phyloP scores from a whole-genome alignment of 2,797 vertebrate genomes.

The Microcaecilia unicolor region DNA sequence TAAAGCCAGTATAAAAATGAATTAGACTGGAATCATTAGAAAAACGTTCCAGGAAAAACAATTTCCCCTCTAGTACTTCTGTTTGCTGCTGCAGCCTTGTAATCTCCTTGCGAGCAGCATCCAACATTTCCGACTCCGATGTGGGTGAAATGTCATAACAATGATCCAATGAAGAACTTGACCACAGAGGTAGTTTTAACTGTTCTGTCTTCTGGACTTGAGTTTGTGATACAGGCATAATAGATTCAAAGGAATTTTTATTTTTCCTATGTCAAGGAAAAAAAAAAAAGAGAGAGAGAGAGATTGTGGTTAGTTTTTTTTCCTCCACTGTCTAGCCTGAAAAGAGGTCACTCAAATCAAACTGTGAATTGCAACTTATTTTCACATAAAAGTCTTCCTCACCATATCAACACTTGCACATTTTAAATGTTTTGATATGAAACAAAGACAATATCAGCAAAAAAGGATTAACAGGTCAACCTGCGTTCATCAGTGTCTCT shows the following conservation, averaged over 20 bases:
- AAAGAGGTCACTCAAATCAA: no score
- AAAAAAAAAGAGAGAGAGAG: no score
- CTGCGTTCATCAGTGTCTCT: no score
- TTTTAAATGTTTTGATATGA: no score
- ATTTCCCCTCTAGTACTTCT: not conserved
- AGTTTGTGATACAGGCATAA: slow-evolving; percentile 2
- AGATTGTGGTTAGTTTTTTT: no score
- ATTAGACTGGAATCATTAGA: slow-evolving; percentile 1
- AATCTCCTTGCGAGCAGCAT: slow-evolving; percentile 6
- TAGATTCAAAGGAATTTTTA: slow-evolving; percentile 7
- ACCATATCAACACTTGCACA: no score
- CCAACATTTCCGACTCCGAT: slow-evolving; percentile 2
- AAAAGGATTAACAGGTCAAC: no score
- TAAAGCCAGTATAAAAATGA: slow-evolving; percentile 9
- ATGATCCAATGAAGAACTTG: not conserved
- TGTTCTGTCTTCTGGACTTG: not conserved
- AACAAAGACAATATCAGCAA: no score
- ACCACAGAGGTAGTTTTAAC: not conserved
- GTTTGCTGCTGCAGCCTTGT: slow-evolving; percentile 2
- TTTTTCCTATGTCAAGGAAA: not conserved
- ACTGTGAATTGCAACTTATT: no score
- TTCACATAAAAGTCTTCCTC: no score
- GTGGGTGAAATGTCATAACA: slow-evolving; percentile 7
- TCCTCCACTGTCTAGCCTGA: no score
- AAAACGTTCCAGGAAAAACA: slow-evolving; percentile 4